Evolutionary conservation across 1,140 invertebrate species (phyloP).

Genomic region (Drosophila sturtevanti): DNA sequence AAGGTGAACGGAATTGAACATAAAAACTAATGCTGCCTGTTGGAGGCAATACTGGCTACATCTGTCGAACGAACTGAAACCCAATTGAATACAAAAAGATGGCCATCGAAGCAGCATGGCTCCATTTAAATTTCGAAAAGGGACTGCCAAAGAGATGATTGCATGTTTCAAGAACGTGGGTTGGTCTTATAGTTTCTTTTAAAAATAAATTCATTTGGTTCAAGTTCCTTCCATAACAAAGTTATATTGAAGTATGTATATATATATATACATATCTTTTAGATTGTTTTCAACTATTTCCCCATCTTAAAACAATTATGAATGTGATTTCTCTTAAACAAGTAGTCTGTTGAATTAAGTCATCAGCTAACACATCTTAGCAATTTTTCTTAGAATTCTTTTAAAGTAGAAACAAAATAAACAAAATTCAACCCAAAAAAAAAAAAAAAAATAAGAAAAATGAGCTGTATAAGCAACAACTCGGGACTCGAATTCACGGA

Average conservation of each 20-base stretch:
- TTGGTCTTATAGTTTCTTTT: background rate
- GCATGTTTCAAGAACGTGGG: background rate
- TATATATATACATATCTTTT: too few relatives aligned
- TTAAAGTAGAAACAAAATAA: too few relatives aligned
- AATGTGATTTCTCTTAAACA: too few relatives aligned
- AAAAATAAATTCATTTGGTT: too few relatives aligned
- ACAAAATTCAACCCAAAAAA: too few relatives aligned
- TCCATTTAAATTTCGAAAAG: background rate
- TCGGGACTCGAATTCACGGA: constrained; percentile 45
- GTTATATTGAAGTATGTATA: too few relatives aligned
- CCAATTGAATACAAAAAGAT: constrained; percentile 40
- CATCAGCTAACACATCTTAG: too few relatives aligned
- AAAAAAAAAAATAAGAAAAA: background rate
- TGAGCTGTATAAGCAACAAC: constrained; percentile 23
- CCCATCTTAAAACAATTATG: too few relatives aligned
- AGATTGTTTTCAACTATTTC: too few relatives aligned
- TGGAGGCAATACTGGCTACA: constrained; percentile 36
- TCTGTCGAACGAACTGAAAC: constrained; percentile 44
- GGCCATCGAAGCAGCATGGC: background rate
- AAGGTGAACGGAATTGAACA: constrained; percentile 63
- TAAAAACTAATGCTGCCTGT: constrained; percentile 68
- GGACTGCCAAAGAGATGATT: background rate
- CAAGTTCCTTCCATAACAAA: too few relatives aligned
- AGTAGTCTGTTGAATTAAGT: too few relatives aligned
- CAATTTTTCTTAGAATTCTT: too few relatives aligned